Base-by-base conservation (phyloP, 2,797 vertebrate genomes). In the Tokudaia tokunoshimensis region DNA sequence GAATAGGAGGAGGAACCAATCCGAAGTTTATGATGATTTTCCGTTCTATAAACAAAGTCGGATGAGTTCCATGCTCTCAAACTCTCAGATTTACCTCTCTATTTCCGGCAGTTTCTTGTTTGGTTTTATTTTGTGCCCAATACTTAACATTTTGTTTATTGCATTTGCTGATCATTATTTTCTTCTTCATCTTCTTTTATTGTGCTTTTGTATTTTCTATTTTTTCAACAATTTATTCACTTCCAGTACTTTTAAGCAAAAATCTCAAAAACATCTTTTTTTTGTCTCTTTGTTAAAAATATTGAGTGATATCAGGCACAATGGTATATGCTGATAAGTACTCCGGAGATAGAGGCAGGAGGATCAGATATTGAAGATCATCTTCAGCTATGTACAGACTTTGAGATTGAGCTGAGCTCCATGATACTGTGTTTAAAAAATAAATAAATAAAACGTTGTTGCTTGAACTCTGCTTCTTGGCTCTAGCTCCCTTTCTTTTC, bases 21-120 rank as follows among this genome's bases (percentile, higher is more conserved):
- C 72, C 84, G 76, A 79, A 98, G 92, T 94, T 97, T 74, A 84
- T 96, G 47, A 84, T 92, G 90, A n/a, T 97, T 97, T 92, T 80
- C 29, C 81, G 92, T 97, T 89, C 47, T 89, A 88, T 96, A 97
- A 97, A 97, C 96, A 96, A 19, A 87, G 91, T 94, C 57, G 55
- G 65, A 95, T 52, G 82, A 92, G 75, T 96, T 2, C 6, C 85
- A 92, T 7, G 79, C 57, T 76, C 52, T 93, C n/a, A 44, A 81
- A 55, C 70, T 79, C 47, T 90, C 72, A 61, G 65, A 81, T 91
- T 89, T 55, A 41, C 86, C 94, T 94, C 78, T 94, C 31, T 17
- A 79, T 74, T 72, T 79, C 50, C 65, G 63, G 63, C 15, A 70
- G 44, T 90, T 94, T 92, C 57, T 94, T 59, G 26, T 59, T 55